A percentile compares a stretch with the other conserved stretches of the same genome.
These are phyloP conservation scores for Melanchra persicariae DNA, from an alignment of 2,888 invertebrate genomes.

Conservation along the genomic window DNA sequence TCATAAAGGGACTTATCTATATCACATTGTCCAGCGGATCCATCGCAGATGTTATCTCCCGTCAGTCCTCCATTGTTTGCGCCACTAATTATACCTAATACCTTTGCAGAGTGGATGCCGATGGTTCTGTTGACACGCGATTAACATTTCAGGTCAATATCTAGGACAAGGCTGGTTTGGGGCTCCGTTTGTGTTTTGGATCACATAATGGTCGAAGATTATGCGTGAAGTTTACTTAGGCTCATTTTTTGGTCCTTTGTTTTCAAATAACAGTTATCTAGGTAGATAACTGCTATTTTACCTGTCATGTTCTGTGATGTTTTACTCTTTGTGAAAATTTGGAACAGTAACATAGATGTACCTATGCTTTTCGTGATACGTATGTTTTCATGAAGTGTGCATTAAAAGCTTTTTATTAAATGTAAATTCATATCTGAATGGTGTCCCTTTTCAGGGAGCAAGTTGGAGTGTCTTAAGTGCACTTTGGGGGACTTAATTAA, in stretches of 20 bases:
- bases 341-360: no score
- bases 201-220: slow-evolving; percentile 22
- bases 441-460: no score
- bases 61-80: slow-evolving; percentile 59
- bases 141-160: slow-evolving; percentile 63
- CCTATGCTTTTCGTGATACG: not conserved
- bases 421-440: no score
- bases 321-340: not conserved
- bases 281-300: no score
- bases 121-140: slow-evolving; percentile 63
- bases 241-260: not conserved
- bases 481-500: no score
- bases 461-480: no score
- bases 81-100: slow-evolving; percentile 65
- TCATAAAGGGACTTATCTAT: slow-evolving; percentile 60
- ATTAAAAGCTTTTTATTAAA: no score
- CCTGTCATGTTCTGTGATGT: not conserved
- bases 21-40: slow-evolving; percentile 57
- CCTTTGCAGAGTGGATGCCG: slow-evolving; percentile 49
- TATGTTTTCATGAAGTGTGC: no score
- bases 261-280: not conserved
- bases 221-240: slow-evolving; percentile 23
- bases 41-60: slow-evolving; percentile 62
- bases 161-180: slow-evolving; percentile 60
- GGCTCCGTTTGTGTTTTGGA: slow-evolving; percentile 41